phyloP scores from a whole-genome alignment of 2,113 vertebrate species.

The Protobothrops mucrosquamatus region DNA sequence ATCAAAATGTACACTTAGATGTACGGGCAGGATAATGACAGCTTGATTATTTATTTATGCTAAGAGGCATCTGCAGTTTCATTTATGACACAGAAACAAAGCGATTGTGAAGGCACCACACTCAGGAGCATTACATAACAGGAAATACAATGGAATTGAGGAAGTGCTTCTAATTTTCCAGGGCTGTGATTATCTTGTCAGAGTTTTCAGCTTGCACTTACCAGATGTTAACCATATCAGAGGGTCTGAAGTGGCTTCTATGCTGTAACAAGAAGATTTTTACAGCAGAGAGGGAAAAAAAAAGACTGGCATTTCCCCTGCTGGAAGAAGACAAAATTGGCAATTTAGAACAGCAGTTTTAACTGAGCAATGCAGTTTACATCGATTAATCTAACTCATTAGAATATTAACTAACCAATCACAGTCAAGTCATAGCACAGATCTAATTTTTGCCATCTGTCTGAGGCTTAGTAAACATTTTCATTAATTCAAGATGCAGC shows the following conservation, averaged over 20 bases:
- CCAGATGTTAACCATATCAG: constrained; percentile 75
- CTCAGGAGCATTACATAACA: constrained; percentile 67
- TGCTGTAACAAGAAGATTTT: constrained; percentile 71
- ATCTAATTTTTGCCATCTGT: constrained; percentile 60
- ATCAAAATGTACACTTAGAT: constrained; percentile 44
- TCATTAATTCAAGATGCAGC: constrained; percentile 47
- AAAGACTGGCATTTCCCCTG: constrained; percentile 70
- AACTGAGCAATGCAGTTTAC: constrained; percentile 67
- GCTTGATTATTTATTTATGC: constrained; percentile 72
- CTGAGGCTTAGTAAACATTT: constrained; percentile 56
- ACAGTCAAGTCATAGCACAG: constrained; percentile 36
- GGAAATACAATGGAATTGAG: constrained; percentile 64
- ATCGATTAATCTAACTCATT: constrained; percentile 67
- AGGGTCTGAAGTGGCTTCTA: constrained; percentile 63
- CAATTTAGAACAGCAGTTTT: constrained; percentile 66
- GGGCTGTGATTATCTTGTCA: constrained; percentile 64
- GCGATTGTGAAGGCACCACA: constrained; percentile 60
- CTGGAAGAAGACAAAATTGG: constrained; percentile 71
- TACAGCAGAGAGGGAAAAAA: constrained; percentile 55
- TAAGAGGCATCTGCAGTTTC: constrained; percentile 65
- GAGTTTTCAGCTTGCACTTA: constrained; percentile 68
- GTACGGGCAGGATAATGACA: constrained; percentile 52
- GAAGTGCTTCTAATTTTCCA: constrained; percentile 68
- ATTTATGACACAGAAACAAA: constrained; percentile 62
- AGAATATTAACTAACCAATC: constrained; percentile 67